These are phyloP conservation scores for Oscheius sp. DNA, from an alignment of 2,888 invertebrate species.

Conservation along the genomic window DNA sequence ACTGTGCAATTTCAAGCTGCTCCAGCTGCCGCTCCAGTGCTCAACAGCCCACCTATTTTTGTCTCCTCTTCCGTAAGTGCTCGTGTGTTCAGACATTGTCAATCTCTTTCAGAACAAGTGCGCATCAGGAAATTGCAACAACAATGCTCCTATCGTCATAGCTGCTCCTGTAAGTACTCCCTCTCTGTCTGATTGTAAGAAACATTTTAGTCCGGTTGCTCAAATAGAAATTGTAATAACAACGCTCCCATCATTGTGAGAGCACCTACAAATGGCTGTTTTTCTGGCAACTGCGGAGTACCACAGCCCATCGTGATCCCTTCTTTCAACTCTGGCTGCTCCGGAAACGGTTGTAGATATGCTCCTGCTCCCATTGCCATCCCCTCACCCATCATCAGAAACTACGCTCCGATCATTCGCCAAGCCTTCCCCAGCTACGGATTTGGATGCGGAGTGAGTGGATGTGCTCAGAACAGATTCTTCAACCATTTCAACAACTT, in stretches of 20 bases:
- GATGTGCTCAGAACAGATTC: background rate
- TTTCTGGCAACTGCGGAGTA: slow-evolving; percentile 1
- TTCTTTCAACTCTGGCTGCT: slow-evolving; percentile 10
- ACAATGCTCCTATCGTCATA: slow-evolving; percentile 12
- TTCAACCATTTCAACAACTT: too few relatives aligned
- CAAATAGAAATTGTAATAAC: slow-evolving; percentile 10
- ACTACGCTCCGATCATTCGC: slow-evolving; percentile 6
- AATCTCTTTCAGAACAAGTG: background rate
- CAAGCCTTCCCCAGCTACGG: background rate
- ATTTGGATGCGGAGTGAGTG: background rate
- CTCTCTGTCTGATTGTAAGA: background rate
- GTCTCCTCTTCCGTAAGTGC: background rate
- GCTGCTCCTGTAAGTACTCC: slow-evolving; percentile 11
- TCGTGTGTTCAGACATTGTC: background rate
- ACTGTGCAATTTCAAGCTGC: background rate
- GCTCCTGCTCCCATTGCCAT: background rate
- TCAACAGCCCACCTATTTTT: too few relatives aligned
- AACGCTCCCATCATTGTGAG: slow-evolving; percentile 14
- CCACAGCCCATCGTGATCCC: slow-evolving; percentile 11
- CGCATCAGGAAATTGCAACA: slow-evolving; percentile 14
- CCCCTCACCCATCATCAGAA: background rate
- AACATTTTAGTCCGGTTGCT: background rate
- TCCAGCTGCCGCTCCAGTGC: background rate
- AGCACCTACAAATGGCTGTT: slow-evolving; percentile 11
- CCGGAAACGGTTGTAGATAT: slow-evolving; percentile 1